Conservation (phyloP, 2,797 vertebrate genomes). For the Margarornis squamiger region DNA sequence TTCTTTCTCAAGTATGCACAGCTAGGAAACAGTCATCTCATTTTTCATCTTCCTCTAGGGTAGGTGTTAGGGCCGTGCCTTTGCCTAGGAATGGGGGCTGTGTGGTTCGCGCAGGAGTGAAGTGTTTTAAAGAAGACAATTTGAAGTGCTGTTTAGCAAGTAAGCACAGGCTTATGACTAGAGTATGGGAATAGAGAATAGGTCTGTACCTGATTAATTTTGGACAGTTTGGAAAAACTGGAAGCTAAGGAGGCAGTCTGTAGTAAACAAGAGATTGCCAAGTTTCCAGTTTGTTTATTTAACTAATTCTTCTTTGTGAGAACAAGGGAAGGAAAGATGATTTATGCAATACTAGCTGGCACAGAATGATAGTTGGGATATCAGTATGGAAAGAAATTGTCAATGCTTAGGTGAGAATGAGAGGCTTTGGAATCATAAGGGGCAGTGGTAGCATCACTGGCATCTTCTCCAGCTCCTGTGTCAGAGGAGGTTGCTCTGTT, state of each 20-base stretch:
- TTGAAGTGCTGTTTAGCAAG: background rate
- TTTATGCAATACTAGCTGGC: background rate
- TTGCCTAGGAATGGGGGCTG: background rate
- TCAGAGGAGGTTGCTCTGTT: background rate
- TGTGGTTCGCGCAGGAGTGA: background rate
- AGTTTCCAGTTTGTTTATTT: background rate
- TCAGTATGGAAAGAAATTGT: background rate
- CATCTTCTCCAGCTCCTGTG: background rate
- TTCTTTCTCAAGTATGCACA: slow-evolving; percentile 22
- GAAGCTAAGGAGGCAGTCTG: background rate
- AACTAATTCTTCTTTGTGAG: background rate
- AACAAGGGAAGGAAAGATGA: background rate
- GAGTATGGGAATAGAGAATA: background rate
- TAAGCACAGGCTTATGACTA: background rate
- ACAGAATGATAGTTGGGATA: background rate
- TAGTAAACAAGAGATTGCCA: background rate
- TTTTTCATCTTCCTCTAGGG: slow-evolving; percentile 33
- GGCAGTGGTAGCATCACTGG: background rate
- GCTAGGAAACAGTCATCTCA: background rate
- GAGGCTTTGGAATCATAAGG: background rate
- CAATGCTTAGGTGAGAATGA: background rate
- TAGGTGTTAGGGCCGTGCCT: background rate
- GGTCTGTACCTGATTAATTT: background rate
- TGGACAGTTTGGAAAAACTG: background rate
- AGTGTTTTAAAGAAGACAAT: background rate